These are phyloP conservation scores for Eubasilissa regina DNA, from an alignment of 1,140 invertebrate species.

Conservation along the genomic window DNA sequence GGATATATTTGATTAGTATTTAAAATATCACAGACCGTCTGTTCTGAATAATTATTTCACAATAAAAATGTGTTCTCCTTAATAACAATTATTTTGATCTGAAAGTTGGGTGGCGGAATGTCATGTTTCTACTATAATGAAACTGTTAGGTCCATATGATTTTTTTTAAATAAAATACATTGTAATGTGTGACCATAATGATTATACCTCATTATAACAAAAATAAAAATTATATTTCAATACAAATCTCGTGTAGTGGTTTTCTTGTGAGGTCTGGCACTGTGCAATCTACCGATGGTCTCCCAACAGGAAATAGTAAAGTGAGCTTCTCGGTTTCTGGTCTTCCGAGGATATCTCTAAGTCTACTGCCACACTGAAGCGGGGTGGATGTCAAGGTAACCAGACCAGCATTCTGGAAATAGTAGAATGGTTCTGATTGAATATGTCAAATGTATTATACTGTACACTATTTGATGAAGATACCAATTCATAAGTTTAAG, in stretches of 20 bases:
- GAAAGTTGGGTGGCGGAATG: too few relatives aligned
- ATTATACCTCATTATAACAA: neutral
- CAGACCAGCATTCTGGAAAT: slow-evolving; percentile 83
- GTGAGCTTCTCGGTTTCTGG: slow-evolving; percentile 86
- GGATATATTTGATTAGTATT: too few relatives aligned
- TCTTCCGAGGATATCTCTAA: slow-evolving; percentile 80
- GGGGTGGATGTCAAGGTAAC: slow-evolving; percentile 91
- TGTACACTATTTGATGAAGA: too few relatives aligned
- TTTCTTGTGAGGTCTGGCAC: slow-evolving; percentile 87
- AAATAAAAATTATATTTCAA: slow-evolving; percentile 54
- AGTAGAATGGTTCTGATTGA: neutral
- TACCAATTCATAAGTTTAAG: too few relatives aligned
- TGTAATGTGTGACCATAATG: neutral
- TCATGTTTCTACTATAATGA: too few relatives aligned
- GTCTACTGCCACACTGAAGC: slow-evolving; percentile 87
- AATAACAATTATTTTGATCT: too few relatives aligned
- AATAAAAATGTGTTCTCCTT: too few relatives aligned
- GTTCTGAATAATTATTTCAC: too few relatives aligned
- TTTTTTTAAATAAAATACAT: neutral
- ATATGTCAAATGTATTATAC: too few relatives aligned
- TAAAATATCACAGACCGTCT: too few relatives aligned
- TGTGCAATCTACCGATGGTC: slow-evolving; percentile 81
- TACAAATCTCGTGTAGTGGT: slow-evolving; percentile 79
- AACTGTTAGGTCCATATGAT: too few relatives aligned
- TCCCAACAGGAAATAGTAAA: slow-evolving; percentile 88